Evolutionary conservation across 2,113 vertebrate genomes (phyloP).

Genomic region (Pongo abelii): DNA sequence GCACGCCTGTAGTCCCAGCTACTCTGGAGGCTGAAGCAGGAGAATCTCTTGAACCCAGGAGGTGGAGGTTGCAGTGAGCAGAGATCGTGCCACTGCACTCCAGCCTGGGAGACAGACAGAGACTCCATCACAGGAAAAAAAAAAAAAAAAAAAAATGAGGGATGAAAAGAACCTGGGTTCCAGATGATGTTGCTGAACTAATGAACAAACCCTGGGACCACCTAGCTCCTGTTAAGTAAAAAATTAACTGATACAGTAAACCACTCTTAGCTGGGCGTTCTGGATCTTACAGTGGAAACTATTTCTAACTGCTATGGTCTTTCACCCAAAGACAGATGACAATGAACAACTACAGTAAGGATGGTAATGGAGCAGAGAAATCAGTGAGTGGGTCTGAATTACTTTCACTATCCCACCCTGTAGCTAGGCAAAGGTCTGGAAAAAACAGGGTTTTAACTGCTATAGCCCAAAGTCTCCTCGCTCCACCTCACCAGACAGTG

Average conservation of each 20-base stretch:
- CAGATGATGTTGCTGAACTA: background rate
- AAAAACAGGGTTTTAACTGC: background rate
- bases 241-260: background rate
- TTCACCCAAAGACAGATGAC: slow-evolving; percentile 39
- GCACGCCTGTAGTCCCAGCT: no score
- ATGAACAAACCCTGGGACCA: background rate
- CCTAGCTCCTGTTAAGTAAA: background rate
- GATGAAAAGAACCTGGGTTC: background rate
- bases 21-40: no score
- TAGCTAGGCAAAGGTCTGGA: background rate
- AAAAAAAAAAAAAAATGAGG: no score
- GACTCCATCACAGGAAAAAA: no score
- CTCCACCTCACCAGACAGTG: background rate
- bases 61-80: no score
- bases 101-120: no score
- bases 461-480: background rate
- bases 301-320: background rate
- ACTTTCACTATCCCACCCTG: background rate
- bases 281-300: background rate
- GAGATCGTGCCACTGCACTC: no score
- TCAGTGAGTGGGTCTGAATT: background rate
- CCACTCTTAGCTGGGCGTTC: background rate
- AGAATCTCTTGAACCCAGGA: no score
- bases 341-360: slow-evolving; percentile 41
- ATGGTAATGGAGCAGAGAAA: slow-evolving; percentile 37